Evolutionary conservation across 2,888 invertebrate species (phyloP), one percentile per base, ranked within the genome.

Genomic region (Ectemnius lituratus): DNA sequence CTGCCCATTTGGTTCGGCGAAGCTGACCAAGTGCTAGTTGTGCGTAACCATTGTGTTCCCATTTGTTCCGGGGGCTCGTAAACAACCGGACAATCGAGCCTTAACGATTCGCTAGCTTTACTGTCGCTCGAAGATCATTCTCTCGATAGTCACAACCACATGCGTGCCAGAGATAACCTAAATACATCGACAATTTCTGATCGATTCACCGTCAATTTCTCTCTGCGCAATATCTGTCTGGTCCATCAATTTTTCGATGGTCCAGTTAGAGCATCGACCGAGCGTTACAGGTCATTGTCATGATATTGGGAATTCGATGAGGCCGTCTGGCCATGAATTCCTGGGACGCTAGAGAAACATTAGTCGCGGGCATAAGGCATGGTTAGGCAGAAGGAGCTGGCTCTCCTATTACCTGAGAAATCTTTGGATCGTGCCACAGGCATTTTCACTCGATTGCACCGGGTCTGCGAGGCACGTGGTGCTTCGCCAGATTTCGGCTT

Each of bases 1-100:
- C 16, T 64, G 73, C 64, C 70, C 76, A 75, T 62, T 63, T 52
- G 37, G 6, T 8, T 37, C 37, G 14, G 16, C 1, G 4, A 3
- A 11, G 16, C 52, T 52, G 52, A 52, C 52, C 52, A 52, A 16
- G 14, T 14, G 14, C 52, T 16, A 52, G 52, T 57, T 70, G 74
- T 37, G 37, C 37, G 37, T 37, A 11, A 37, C 52, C 52, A 14
- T 52, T 52, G n/a, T 14, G 16, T 52, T 13, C 14, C 69, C 70
- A 80, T 83, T 85, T 83, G 83, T 70, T 67, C 76, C 67, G 56
- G 71, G 71, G 58, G 78, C 78, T 85, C 85, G 83, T 85, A 87
- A 86, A 85, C 86, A 82, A 79, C 69, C 78, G 63, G 63, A 86
- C 86, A 85, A 85, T 87, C 75, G 81, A 52, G 52, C 71, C 70